Base-by-base conservation (phyloP, 2,113 vertebrate genomes). In the Centropus bengalensis region DNA sequence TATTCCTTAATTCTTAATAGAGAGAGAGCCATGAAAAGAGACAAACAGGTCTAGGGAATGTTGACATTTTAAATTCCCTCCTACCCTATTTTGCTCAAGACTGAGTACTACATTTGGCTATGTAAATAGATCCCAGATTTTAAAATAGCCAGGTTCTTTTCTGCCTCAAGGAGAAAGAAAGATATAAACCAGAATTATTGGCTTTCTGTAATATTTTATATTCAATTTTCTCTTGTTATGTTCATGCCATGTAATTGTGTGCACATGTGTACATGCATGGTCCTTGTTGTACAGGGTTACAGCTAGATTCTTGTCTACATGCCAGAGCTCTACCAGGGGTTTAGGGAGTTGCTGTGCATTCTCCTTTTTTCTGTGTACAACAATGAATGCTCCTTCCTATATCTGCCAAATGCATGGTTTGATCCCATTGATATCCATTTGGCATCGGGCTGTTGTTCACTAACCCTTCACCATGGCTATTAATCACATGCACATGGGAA, bases 121-220 rank as follows among this genome's bases (percentile, higher is more conserved):
- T 73, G 86, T 95, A 97, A 97, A 96, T 86, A 94, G 60, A 88
- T 90, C 80, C 69, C 94, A 95, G 93, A 91, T 94, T 94, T 93
- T 91, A 79, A 93, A 97, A 96, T 93, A 95, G 76, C 79, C 94
- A 93, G 88, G 82, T 96, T 93, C 91, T 90, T 91, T 94, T 97
- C 87, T 71, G 86, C 95, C 94, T 93, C 82, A 93, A 95, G 94
- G 91, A 96, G 56, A 93, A 89, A 83, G 89, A 96, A 95, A 94
- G 91, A 96, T 93, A 94, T 94, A 96, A 96, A 94, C 88, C 94
- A 96, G 93, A 91, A 94, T 96, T 96, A 96, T 91, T 96, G 71
- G 90, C 94, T 95, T 96, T 97, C 90, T 96, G 93, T 91, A 95
- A 95, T 94, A 96, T 94, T 96, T 96, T 96, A 96, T 93, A 96